These are phyloP conservation scores for Drosophila diplacantha DNA, from an alignment of 2,888 invertebrate genomes.

Conservation along the genomic window DNA sequence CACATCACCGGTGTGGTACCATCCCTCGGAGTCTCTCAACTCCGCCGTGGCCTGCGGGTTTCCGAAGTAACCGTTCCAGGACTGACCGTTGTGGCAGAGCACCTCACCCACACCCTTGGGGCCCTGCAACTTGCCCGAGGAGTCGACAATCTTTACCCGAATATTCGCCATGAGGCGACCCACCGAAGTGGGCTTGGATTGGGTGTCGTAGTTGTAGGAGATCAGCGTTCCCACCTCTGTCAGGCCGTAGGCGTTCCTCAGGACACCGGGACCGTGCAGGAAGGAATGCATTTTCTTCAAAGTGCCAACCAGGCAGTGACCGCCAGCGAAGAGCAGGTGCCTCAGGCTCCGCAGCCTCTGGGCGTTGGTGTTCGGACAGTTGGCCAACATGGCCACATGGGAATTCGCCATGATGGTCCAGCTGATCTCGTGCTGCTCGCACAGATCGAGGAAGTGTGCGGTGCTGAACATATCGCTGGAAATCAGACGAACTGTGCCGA, in stretches of 20 bases:
- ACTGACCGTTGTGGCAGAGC: constrained; percentile 43
- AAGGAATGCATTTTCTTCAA: constrained; percentile 51
- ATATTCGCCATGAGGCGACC: constrained; percentile 58
- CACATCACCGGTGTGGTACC: constrained; percentile 76
- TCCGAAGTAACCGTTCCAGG: constrained; percentile 74
- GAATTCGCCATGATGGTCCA: constrained; percentile 56
- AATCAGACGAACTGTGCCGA: constrained; percentile 59
- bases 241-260: constrained; percentile 66
- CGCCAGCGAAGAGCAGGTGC: constrained; percentile 59
- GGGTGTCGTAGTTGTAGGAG: constrained; percentile 42
- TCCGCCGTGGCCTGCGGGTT: constrained; percentile 64
- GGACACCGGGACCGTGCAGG: constrained; percentile 39
- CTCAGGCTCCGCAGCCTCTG: constrained; percentile 50
- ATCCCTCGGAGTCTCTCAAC: constrained; percentile 69
- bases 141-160: constrained; percentile 59
- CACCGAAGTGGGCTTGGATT: constrained; percentile 56
- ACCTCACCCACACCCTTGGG: constrained; percentile 69
- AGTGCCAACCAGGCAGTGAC: constrained; percentile 52
- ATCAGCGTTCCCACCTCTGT: constrained; percentile 60
- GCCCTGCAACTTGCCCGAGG: constrained; percentile 54
- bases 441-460: constrained; percentile 51
- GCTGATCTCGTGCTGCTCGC: constrained; percentile 58
- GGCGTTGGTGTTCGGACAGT: constrained; percentile 37
- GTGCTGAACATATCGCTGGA: constrained; percentile 56
- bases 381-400: constrained; percentile 59